Evolutionary conservation across 2,797 vertebrate species (phyloP), one percentile per base, ranked within the genome.

Genomic region (Steatocranus sp.): DNA sequence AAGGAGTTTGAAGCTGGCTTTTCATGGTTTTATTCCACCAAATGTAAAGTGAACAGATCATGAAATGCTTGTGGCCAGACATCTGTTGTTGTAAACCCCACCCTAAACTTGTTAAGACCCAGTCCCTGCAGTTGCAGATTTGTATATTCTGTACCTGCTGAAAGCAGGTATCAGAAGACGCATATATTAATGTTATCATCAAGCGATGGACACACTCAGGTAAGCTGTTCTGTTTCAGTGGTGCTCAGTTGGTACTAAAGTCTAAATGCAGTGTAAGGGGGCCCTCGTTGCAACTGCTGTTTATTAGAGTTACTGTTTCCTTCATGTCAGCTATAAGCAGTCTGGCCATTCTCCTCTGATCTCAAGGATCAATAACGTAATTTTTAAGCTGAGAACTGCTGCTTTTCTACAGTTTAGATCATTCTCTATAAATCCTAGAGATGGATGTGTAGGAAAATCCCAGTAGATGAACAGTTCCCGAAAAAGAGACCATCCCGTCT

Each of bases 361-460:
- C 82, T 88, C 83, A 91, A 82, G 85, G 85, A 92, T 91, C 87
- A 91, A 81, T 76, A 82, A 89, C 17, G 54, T 77, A 82, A 86
- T 88, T 91, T 11, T 46, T 18, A 25, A 17, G 1, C 23, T 11
- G 15, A 20, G 11, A 43, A 7, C 23, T 43, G 36, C 63, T 43
- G 23, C 63, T 43, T 27, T 70, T 70, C 23, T 17, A 6, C 15
- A 27, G 25, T 25, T 46, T 23, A 27, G 14, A 70, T 17, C 9
- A 18, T 43, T 43, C 38, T 27, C 38, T 70, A 25, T 70, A 18
- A 70, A 46, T 11, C 14, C 15, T 43, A 70, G 23, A 43, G 38
- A 43, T 25, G 63, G 20, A 43, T 70, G 14, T 68, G 63, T 17
- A 17, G 36, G 38, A 25, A 68, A 68, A 68, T 27, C 23, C 14